phyloP scores from a whole-genome alignment of 2,113 vertebrate genomes.

The Syngnathus floridae region DNA sequence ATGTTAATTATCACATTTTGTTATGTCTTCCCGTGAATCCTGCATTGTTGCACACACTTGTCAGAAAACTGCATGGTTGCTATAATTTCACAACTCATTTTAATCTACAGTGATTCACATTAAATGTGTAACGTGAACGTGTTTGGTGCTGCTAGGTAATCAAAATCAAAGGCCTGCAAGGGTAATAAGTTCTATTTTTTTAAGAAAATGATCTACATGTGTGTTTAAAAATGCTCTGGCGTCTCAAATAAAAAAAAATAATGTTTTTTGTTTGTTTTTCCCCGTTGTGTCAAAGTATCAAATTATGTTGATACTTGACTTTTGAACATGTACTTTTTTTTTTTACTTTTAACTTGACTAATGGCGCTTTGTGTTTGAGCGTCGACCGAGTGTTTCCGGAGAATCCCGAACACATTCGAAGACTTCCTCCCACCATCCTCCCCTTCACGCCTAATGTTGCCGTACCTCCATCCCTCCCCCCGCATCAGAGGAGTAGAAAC shows the following conservation, averaged over 20 bases:
- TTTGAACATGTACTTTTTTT: neutral
- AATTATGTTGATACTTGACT: too few species aligned
- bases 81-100: neutral
- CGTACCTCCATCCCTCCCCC: conserved; percentile 72
- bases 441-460: conserved; percentile 68
- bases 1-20: neutral
- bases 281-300: too few species aligned
- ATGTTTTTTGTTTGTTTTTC: neutral
- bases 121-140: neutral
- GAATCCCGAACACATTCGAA: conserved; percentile 62
- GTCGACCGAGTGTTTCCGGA: conserved; percentile 51
- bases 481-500: conserved; percentile 78
- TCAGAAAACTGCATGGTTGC: neutral
- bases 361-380: neutral
- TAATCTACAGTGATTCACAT: neutral
- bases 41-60: neutral
- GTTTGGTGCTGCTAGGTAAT: neutral
- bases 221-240: conserved; percentile 14
- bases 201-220: conserved; percentile 3
- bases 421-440: conserved; percentile 53
- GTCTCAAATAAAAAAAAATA: conserved; percentile 1
- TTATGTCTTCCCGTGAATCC: neutral
- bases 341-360: neutral
- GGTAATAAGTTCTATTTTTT: neutral
- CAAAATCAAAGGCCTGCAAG: neutral